Base-by-base conservation (phyloP, 2,113 vertebrate genomes). In the Tympanuchus pallidicinctus region DNA sequence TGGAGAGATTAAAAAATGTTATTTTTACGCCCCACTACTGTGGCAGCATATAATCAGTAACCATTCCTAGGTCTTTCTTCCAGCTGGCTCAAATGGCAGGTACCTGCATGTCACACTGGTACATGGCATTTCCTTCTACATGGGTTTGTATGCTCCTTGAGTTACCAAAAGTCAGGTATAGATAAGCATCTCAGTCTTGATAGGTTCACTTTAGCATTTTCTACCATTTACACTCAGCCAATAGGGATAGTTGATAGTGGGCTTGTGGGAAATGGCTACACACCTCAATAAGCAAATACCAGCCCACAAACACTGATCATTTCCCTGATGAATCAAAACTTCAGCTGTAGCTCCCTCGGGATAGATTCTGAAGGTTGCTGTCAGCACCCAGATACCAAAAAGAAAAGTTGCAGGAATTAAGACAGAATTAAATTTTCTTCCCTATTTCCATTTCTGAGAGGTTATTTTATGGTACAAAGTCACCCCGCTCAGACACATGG, bases 101-200 rank as follows among this genome's bases (percentile, higher is more conserved):
- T 74, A 13, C 67, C 47, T 83, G n/a, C 13, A 25, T 34, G 47
- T 21, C 24, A 80, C 32, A 27, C n/a, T 7, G 34, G 2, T 0
- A 71, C 36, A 36, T 36, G 36, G 40, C 19, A 74, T 52, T 81
- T 87, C 20, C 30, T 24, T 67, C 43, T 7, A 30, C 2, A 11
- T 25, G 10, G 11, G 2, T 7, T 22, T 63, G 19, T 13, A 22
- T 2, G 6, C 20, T 57, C 11, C 40, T 59, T 0, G 1, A 48
- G 47, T 18, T 69, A 45, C 27, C 2, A 1, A 60, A 64, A 22
- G 20, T 42, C 32, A 50, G 27, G 20, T 11, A 64, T 25, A 54
- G 52, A 54, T 30, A 54, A 27, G 27, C 43, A 76, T 16, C 36
- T 50, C 56, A 73, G 48, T 36, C 9, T 61, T 38, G 52, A 54